Percentiles rank a stretch among this genome's conserved stretches.
Conservation (phyloP, 2,888 invertebrate species). For the Pachliopta kotzebuea region DNA sequence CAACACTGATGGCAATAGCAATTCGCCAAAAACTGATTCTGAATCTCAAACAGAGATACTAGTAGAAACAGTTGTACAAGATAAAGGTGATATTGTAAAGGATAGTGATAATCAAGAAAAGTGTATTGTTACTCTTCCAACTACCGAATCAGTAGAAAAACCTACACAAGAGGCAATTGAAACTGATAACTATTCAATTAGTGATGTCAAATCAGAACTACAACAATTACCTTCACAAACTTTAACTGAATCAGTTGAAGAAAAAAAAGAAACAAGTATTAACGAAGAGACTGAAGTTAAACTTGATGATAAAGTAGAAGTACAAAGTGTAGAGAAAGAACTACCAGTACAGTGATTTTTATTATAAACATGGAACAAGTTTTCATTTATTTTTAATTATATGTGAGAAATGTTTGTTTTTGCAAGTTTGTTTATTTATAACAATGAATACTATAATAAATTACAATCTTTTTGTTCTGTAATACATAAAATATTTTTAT, state of each 20-base stretch:
- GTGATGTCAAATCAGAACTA: constrained; percentile 67
- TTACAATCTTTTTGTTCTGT: not conserved
- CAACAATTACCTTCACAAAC: constrained; percentile 40
- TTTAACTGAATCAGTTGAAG: constrained; percentile 32
- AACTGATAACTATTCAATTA: constrained; percentile 65
- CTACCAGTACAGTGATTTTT: constrained; percentile 12
- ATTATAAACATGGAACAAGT: not conserved
- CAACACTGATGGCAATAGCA: constrained; percentile 70
- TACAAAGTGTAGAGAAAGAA: constrained; percentile 30
- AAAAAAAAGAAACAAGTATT: constrained; percentile 28
- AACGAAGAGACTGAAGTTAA: constrained; percentile 31
- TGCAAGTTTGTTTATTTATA: constrained; percentile 2
- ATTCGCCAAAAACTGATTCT: constrained; percentile 60
- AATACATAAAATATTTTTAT: not conserved
- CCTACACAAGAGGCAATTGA: constrained; percentile 47
- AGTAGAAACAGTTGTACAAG: constrained; percentile 34
- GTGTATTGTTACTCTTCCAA: constrained; percentile 8
- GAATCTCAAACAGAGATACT: constrained; percentile 23
- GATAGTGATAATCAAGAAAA: constrained; percentile 34
- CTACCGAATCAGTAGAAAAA: constrained; percentile 15
- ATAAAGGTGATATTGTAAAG: constrained; percentile 34
- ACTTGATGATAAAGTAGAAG: constrained; percentile 30
- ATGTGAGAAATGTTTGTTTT: constrained; percentile 2
- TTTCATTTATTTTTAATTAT: constrained; percentile 2
- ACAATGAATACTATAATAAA: constrained; percentile 4